Evolutionary conservation across 2,888 invertebrate genomes (phyloP).

Genomic region (Cartodere bifasciata): DNA sequence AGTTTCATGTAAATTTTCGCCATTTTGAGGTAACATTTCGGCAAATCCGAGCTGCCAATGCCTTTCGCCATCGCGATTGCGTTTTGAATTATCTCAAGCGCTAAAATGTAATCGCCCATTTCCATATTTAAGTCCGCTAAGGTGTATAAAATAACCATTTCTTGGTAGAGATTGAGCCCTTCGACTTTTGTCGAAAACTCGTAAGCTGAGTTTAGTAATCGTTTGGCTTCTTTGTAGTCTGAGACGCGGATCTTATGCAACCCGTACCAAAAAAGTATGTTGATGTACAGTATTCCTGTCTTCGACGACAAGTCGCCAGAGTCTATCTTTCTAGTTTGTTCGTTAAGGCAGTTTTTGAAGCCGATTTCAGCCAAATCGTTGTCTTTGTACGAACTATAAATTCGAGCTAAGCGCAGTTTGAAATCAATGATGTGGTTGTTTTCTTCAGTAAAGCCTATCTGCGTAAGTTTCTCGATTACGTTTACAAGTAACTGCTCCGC

Average conservation of each 20-base stretch:
- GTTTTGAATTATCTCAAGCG: constrained; percentile 32
- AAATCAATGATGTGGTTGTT: constrained; percentile 34
- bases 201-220: constrained; percentile 31
- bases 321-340: constrained; percentile 30
- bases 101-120: constrained; percentile 31
- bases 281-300: constrained; percentile 34
- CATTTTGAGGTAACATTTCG: constrained; percentile 33
- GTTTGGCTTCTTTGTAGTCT: constrained; percentile 28
- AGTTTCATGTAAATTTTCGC: constrained; percentile 32
- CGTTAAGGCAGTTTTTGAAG: constrained; percentile 32
- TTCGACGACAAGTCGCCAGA: constrained; percentile 30
- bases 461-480: constrained; percentile 33
- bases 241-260: constrained; percentile 30
- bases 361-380: constrained; percentile 33
- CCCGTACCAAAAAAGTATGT: constrained; percentile 37
- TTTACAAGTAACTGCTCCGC: constrained; percentile 32
- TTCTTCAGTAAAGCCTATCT: constrained; percentile 28
- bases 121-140: constrained; percentile 31
- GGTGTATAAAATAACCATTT: constrained; percentile 36
- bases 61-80: constrained; percentile 34
- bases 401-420: constrained; percentile 33
- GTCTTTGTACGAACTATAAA: constrained; percentile 32
- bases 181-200: constrained; percentile 31
- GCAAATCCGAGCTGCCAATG: constrained; percentile 35
- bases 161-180: constrained; percentile 33